Evolutionary conservation across 2,113 vertebrate species (phyloP).

Genomic region (Stegostoma tigrinum): DNA sequence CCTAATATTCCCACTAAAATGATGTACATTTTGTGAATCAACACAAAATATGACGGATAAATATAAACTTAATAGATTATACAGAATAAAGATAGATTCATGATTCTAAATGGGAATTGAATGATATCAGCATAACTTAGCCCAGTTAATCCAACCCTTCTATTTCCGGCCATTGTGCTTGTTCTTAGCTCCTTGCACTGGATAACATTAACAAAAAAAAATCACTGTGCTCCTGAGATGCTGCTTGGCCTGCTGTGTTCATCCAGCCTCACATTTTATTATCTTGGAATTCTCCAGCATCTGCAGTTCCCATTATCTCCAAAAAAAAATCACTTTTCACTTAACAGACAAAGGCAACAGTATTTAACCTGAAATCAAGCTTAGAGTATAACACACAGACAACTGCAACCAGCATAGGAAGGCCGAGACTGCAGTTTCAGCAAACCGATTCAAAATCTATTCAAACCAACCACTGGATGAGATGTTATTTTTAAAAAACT

Average conservation of each 20-base stretch:
- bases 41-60: background rate
- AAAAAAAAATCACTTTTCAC: background rate
- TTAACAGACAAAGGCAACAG: background rate
- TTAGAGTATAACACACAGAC: background rate
- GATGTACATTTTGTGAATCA: background rate
- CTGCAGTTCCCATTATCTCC: too few species aligned
- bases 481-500: background rate
- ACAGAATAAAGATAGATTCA: background rate
- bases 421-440: background rate
- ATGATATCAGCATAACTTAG: background rate
- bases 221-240: too few species aligned
- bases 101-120: background rate
- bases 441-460: constrained; percentile 1
- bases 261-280: too few species aligned
- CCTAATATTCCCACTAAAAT: background rate
- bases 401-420: background rate
- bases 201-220: background rate
- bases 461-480: background rate
- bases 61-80: background rate
- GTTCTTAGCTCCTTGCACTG: background rate
- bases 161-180: background rate
- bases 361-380: background rate
- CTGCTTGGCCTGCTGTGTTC: too few species aligned
- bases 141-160: background rate
- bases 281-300: too few species aligned